phyloP scores from a whole-genome alignment of 2,113 vertebrate genomes.

The Taxidea taxus region DNA sequence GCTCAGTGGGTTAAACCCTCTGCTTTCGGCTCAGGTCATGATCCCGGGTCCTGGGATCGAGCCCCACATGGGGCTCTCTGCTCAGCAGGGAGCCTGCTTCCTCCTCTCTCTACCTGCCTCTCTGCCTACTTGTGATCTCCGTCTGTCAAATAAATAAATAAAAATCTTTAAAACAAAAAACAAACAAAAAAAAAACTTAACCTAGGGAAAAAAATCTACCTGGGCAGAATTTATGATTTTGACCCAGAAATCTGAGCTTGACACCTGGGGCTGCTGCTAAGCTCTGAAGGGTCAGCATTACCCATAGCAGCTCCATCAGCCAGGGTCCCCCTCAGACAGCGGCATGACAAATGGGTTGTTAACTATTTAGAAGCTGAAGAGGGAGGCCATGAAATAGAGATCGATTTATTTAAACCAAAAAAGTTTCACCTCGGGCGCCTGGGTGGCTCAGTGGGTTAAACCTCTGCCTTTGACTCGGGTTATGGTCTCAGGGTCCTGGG shows the following conservation, averaged over 20 bases:
- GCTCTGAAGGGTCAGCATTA: neutral
- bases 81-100: too few relatives aligned
- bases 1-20: too few relatives aligned
- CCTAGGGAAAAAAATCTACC: neutral
- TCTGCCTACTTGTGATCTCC: too few relatives aligned
- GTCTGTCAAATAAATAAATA: too few relatives aligned
- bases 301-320: neutral
- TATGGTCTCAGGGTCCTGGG: too few relatives aligned
- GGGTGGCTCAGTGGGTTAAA: too few relatives aligned
- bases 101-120: too few relatives aligned
- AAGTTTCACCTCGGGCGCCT: neutral
- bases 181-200: neutral
- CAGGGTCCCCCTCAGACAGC: neutral
- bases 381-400: neutral
- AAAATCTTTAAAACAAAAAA: too few relatives aligned
- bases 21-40: too few relatives aligned
- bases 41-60: too few relatives aligned
- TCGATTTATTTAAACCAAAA: neutral
- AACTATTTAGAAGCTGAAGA: neutral
- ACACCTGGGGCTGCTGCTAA: neutral
- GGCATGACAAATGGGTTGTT: fast-evolving
- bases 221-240: neutral
- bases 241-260: neutral
- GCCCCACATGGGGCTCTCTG: too few relatives aligned
- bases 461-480: too few relatives aligned